phyloP scores from a whole-genome alignment of 2,888 invertebrate genomes.

The Clepsis dumicolana region DNA sequence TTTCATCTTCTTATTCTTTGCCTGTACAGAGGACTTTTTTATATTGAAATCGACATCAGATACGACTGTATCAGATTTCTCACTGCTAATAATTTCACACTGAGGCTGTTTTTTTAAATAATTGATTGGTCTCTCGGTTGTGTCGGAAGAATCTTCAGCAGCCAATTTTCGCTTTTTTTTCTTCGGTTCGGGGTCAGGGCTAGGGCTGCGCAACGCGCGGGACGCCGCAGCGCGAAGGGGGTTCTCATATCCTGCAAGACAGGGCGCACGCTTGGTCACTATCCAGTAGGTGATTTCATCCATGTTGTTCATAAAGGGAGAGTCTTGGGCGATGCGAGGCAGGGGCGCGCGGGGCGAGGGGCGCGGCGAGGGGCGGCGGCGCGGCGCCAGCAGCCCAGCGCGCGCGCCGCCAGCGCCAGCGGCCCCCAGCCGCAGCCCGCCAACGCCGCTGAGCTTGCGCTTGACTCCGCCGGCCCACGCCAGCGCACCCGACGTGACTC shows the following conservation, averaged over 20 bases:
- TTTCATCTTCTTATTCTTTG: conserved; percentile 64
- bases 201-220: conserved; percentile 49
- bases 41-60: conserved; percentile 76
- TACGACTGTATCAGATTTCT: conserved; percentile 63
- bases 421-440: conserved; percentile 59
- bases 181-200: conserved; percentile 54
- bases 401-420: conserved; percentile 56
- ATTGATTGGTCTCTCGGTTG: conserved; percentile 65
- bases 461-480: conserved; percentile 54
- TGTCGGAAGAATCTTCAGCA: conserved; percentile 67
- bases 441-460: conserved; percentile 55
- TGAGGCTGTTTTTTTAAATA: conserved; percentile 68
- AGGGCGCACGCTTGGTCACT: conserved; percentile 77
- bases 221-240: conserved; percentile 50
- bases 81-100: conserved; percentile 55
- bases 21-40: conserved; percentile 63
- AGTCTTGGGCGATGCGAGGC: conserved; percentile 43
- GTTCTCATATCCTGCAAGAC: conserved; percentile 76
- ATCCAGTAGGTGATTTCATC: conserved; percentile 82
- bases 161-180: conserved; percentile 73
- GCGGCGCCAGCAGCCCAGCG: conserved; percentile 51
- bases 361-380: conserved; percentile 44
- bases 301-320: conserved; percentile 80
- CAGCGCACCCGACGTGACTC: conserved; percentile 49
- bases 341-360: conserved; percentile 41